Evolutionary conservation across 1,140 invertebrate species (phyloP).

Genomic region (Aphelinus certus): DNA sequence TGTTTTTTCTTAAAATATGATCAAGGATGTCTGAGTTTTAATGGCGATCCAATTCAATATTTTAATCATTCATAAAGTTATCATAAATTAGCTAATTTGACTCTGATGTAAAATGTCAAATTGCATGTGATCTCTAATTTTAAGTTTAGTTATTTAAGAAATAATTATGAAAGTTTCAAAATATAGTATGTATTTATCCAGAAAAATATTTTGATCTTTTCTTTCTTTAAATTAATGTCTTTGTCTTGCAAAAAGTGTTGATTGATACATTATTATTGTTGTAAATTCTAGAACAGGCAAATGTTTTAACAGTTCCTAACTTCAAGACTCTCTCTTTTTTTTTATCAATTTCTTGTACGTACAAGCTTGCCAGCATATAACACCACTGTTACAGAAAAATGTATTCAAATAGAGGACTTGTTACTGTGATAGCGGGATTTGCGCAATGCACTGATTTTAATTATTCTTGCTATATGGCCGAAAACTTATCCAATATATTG

Average conservation of each 20-base stretch:
- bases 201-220: too few relatives aligned
- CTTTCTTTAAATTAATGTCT: too few relatives aligned
- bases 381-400: background rate
- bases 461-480: slow-evolving; percentile 41
- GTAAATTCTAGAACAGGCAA: slow-evolving; percentile 7
- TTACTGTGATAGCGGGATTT: slow-evolving; percentile 12
- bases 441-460: slow-evolving; percentile 26
- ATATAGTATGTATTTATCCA: too few relatives aligned
- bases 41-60: too few relatives aligned
- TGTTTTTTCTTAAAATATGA: too few relatives aligned
- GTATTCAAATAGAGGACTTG: slow-evolving; percentile 22
- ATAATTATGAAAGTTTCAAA: background rate
- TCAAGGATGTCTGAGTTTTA: too few relatives aligned
- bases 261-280: background rate
- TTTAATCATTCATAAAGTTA: too few relatives aligned
- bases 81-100: too few relatives aligned
- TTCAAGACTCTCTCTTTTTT: background rate
- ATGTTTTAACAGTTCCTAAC: slow-evolving; percentile 2
- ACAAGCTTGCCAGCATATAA: background rate
- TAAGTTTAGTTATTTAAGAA: background rate
- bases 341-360: background rate
- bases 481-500: slow-evolving; percentile 37
- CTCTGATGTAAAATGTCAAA: too few relatives aligned
- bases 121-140: background rate
- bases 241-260: too few relatives aligned